Conservation (phyloP, 2,797 vertebrate genomes). For the Sebastes umbrosus region DNA sequence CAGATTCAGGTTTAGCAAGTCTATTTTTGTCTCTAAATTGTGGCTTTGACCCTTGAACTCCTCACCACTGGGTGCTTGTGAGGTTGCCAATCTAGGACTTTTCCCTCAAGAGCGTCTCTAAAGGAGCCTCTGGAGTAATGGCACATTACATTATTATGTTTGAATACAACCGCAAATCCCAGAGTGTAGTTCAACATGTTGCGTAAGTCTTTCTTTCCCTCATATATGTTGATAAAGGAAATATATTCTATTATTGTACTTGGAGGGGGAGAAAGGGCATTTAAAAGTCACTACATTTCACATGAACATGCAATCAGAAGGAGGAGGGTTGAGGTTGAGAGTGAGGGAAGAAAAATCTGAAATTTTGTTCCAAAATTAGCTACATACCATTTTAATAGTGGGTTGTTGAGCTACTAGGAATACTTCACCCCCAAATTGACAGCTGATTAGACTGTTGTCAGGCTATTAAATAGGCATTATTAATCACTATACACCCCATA, state of each 20-base stretch:
- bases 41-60: conserved; percentile 48
- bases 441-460: too few relatives aligned
- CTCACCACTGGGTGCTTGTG: background rate
- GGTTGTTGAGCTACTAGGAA: background rate
- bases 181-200: background rate
- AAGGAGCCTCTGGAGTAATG: conserved; percentile 6
- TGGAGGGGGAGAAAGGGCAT: too few relatives aligned
- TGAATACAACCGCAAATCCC: conserved; percentile 15
- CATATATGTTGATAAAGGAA: background rate
- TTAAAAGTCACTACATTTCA: too few relatives aligned
- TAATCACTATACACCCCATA: too few relatives aligned
- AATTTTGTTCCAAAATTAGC: too few relatives aligned
- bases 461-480: too few relatives aligned
- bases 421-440: background rate
- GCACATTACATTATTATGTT: conserved; percentile 9
- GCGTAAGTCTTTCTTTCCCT: background rate
- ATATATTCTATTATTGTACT: background rate
- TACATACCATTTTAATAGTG: background rate
- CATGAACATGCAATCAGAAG: too few relatives aligned
- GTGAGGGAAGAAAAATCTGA: too few relatives aligned
- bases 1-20: conserved; percentile 18
- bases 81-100: conserved; percentile 20
- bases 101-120: background rate
- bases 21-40: conserved; percentile 49
- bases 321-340: too few relatives aligned